phyloP scores from a whole-genome alignment of 2,888 invertebrate genomes.

The Diarsia brunnea region DNA sequence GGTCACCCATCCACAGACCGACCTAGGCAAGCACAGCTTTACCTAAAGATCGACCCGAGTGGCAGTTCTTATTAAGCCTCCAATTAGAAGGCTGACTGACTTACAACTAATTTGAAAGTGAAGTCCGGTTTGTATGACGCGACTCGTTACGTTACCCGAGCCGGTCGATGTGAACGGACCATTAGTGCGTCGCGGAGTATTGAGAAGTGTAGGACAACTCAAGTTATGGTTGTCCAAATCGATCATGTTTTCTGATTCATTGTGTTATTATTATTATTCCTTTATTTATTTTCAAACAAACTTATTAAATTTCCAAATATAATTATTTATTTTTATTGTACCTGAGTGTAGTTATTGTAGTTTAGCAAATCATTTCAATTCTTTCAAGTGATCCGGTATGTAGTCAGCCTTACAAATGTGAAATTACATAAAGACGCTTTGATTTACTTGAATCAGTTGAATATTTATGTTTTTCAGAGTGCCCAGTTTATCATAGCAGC shows the following conservation, averaged over 20 bases:
- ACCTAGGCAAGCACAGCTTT: no score
- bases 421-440: slow-evolving; percentile 11
- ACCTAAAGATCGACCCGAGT: no score
- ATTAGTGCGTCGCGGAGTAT: background rate
- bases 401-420: background rate
- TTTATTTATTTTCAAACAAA: background rate
- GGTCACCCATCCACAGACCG: no score
- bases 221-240: background rate
- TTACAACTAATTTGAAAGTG: background rate
- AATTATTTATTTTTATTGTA: background rate
- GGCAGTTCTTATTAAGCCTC: no score
- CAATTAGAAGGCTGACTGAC: background rate
- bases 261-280: background rate
- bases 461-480: background rate
- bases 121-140: no score
- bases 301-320: background rate
- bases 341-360: no score
- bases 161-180: no score
- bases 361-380: background rate
- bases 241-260: background rate
- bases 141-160: no score
- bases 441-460: slow-evolving; percentile 1
- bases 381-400: background rate
- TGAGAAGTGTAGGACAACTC: background rate
- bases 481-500: background rate